Percentiles rank a stretch among this genome's conserved stretches.
These are phyloP conservation scores for Petrocephalus microphthalmus DNA, from an alignment of 2,113 vertebrate species.

Conservation along the genomic window DNA sequence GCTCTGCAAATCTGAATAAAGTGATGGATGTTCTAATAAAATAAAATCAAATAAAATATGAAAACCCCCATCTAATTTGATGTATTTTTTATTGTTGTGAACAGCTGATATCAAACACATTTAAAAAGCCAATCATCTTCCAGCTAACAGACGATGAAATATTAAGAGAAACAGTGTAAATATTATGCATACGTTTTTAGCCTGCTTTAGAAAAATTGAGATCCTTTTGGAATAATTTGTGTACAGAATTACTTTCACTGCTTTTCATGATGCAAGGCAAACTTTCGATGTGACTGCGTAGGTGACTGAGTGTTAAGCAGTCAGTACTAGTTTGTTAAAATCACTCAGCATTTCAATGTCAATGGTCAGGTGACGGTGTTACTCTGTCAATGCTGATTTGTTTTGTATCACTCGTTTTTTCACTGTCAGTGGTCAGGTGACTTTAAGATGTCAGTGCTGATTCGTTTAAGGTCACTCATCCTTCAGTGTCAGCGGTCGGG, in stretches of 20 bases:
- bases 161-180: neutral
- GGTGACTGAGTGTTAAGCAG: neutral
- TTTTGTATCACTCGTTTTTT: no score
- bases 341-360: neutral
- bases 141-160: neutral
- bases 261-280: neutral
- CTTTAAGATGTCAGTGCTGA: neutral
- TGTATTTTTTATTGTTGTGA: neutral
- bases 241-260: neutral
- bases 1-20: neutral
- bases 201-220: neutral
- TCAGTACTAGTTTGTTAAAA: neutral
- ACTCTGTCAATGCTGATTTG: no score
- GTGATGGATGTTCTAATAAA: neutral
- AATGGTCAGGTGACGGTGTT: neutral
- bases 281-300: neutral
- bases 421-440: no score
- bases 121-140: neutral
- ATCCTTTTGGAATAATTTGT: neutral
- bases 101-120: neutral
- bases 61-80: neutral
- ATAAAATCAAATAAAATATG: neutral
- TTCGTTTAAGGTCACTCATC: neutral
- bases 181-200: neutral
- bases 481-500: neutral